A percentile compares a stretch with the other conserved stretches of the same genome.
Conservation (phyloP, 2,888 invertebrate species). For the Meloe dianella region DNA sequence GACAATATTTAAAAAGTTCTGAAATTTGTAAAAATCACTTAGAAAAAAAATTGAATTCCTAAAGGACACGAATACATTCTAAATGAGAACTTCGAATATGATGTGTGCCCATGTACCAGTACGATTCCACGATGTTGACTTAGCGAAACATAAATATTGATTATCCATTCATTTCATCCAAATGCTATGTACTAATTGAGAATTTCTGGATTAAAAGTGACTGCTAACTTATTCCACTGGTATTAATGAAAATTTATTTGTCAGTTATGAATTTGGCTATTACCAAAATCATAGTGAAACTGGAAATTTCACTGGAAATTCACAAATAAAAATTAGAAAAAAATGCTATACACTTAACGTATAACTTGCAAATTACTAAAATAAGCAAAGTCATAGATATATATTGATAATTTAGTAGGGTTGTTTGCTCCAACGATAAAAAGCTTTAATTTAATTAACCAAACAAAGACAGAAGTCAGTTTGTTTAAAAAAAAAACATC, state of each 20-base stretch:
- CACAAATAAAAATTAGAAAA: too few species aligned
- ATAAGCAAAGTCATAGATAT: neutral
- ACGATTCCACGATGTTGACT: conserved; percentile 34
- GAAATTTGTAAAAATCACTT: neutral
- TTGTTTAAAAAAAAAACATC: neutral
- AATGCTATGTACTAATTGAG: conserved; percentile 39
- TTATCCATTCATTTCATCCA: conserved; percentile 38
- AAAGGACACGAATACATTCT: neutral
- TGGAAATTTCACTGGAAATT: neutral
- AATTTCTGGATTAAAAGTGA: conserved; percentile 36
- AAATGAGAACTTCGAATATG: conserved; percentile 20
- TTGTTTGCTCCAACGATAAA: neutral
- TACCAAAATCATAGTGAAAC: neutral
- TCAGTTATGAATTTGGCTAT: neutral
- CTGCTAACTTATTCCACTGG: conserved; percentile 29
- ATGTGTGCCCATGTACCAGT: conserved; percentile 35
- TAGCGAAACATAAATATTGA: conserved; percentile 39
- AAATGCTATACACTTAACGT: neutral
- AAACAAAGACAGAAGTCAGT: neutral
- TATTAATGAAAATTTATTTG: conserved; percentile 32
- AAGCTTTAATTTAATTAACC: neutral
- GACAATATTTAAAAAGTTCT: neutral
- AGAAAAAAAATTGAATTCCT: neutral
- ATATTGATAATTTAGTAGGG: neutral
- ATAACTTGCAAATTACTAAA: neutral